Base-by-base conservation (phyloP, 1,140 invertebrate genomes). In the Physella acuta region DNA sequence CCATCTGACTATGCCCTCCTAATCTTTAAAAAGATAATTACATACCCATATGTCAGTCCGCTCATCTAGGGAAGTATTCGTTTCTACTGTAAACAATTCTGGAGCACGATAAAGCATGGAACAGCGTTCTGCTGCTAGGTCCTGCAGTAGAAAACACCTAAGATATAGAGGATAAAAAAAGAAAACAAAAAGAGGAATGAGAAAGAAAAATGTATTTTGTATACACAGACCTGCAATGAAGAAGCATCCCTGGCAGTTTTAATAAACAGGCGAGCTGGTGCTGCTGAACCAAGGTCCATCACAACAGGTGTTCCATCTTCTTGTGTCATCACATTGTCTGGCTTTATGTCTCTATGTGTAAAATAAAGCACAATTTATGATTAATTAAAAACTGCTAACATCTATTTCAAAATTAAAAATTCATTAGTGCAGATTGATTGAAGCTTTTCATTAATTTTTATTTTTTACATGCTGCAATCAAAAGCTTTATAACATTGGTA, bases 101-200 rank as follows among this genome's bases (percentile, higher is more conserved):
- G 93, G 94, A 26, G 93, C 92, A 79, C 92, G 86, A 78, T 94
- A 95, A 16, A 92, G 90, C 90, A 95, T 94, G 28, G 92, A 92
- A 82, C 92, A 93, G 73, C 91, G 87, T 85, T 94, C 92, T 65
- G 91, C 91, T 8, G 93, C 93, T 59, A 90, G 81, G 81, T 95
- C 94, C 82, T 84, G 62, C 11, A 49, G 4, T 4, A 44, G 30
- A 24, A 17, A 49, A 49, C 11, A 17, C 37, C 34, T 5, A 17
- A 63, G 17, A 20, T 37, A 17, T 17, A 63, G 3, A 44, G 26
- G 8, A 20, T 44, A 26, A 63, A 63, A 39, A 17, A 63, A 44
- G 8, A 11, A 20, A 49, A 26, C 20, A 44, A 8, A 5, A 63
- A 39, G 16, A 17, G 4, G 11, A 3, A 63, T 63, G 20, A 24